A percentile compares a stretch with the other conserved stretches of the same genome.
phyloP scores from a whole-genome alignment of 2,888 invertebrate species.

The Pollenia griseotomentosa region DNA sequence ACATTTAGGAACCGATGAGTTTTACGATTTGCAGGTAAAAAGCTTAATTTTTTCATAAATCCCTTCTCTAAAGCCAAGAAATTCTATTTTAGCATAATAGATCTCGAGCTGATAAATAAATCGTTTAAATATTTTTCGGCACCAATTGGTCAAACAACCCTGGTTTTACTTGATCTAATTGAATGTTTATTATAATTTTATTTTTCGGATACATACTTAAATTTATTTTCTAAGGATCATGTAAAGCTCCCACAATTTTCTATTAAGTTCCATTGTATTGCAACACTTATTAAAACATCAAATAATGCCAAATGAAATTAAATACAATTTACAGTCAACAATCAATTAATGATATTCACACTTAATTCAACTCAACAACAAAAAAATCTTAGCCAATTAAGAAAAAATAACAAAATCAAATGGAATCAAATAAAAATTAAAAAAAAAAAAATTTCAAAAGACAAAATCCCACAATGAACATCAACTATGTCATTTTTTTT shows the following conservation, averaged over 20 bases:
- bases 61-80: too few species aligned
- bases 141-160: too few species aligned
- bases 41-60: too few species aligned
- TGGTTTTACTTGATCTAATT: too few species aligned
- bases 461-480: conserved; percentile 70
- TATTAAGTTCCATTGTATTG: not conserved
- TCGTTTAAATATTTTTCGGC: too few species aligned
- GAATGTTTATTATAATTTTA: too few species aligned
- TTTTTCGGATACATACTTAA: too few species aligned
- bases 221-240: too few species aligned
- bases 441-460: conserved; percentile 16
- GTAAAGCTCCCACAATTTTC: conserved; percentile 29
- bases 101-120: too few species aligned
- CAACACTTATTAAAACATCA: conserved; percentile 35
- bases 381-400: conserved; percentile 62
- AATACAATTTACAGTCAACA: conserved; percentile 56
- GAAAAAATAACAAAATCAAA: conserved; percentile 39
- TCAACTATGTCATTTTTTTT: conserved; percentile 59
- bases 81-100: too few species aligned
- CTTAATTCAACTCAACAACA: conserved; percentile 3
- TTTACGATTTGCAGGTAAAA: too few species aligned
- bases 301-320: conserved; percentile 33
- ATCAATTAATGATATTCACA: conserved; percentile 71
- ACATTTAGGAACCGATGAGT: too few species aligned
- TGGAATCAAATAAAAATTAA: conserved; percentile 36